Conservation (phyloP, 1,140 invertebrate genomes). For the Hycleus cichorii region DNA sequence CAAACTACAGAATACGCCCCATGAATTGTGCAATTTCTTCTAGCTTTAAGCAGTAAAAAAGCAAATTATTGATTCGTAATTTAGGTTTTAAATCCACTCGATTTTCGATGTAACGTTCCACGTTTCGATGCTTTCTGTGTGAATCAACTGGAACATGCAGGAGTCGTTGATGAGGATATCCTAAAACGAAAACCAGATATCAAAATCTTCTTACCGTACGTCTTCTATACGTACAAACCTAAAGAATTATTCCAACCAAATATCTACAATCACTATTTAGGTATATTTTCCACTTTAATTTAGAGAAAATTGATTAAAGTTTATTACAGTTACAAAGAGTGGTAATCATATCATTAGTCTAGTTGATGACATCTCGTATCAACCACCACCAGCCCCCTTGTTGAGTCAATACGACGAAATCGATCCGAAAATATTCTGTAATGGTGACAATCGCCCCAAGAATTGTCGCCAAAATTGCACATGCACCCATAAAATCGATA, state of each 20-base stretch:
- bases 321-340: slow-evolving; percentile 57
- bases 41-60: slow-evolving; percentile 13
- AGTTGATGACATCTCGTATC: slow-evolving; percentile 70
- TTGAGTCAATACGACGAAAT: slow-evolving; percentile 72
- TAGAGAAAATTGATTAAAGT: background rate
- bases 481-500: slow-evolving; percentile 74
- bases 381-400: slow-evolving; percentile 64
- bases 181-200: slow-evolving; percentile 62
- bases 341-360: slow-evolving; percentile 69
- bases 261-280: slow-evolving; percentile 69
- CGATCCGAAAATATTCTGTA: slow-evolving; percentile 67
- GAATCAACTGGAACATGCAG: slow-evolving; percentile 61
- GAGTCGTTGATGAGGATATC: slow-evolving; percentile 54
- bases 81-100: slow-evolving; percentile 69
- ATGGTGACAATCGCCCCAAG: slow-evolving; percentile 64
- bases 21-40: background rate
- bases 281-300: slow-evolving; percentile 43
- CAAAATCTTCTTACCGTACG: slow-evolving; percentile 71
- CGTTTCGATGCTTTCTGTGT: slow-evolving; percentile 63
- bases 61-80: too few relatives aligned
- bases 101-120: slow-evolving; percentile 58
- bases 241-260: slow-evolving; percentile 66
- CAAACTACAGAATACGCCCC: background rate
- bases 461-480: slow-evolving; percentile 69
- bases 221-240: slow-evolving; percentile 62